Evolutionary conservation across 2,888 invertebrate species (phyloP), one percentile per base, ranked within the genome.

Genomic region (Drosophila tripunctata): DNA sequence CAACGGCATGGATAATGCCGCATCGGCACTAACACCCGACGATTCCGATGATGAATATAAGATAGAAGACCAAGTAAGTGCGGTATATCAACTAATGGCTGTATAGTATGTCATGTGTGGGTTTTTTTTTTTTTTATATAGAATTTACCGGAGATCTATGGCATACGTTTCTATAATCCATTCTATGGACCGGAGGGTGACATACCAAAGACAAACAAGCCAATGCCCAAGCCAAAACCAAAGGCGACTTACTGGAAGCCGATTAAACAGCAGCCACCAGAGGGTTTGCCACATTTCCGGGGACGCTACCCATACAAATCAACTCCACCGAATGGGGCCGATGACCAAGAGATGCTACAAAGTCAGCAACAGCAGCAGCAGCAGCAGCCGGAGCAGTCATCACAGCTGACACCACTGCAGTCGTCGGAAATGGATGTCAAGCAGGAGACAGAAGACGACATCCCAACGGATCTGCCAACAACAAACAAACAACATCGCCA

Each of bases 91-190:
- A n/a, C n/a, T n/a, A n/a, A n/a, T n/a, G n/a, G n/a, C n/a, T 27
- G 15, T 2, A 14, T 27, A 31, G 41, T 22, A 22, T 22, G 1
- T 7, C n/a, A n/a, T 10, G 1, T 15, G 22, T 35, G 3, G n/a
- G n/a, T 27, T 27, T 2, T 27, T 12, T 36, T 12, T n/a, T 1
- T 5, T 0, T 12, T 2, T 19, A 5, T 24, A 24, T 33, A 68
- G 56, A 2, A 6, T 1, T 2, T 41, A 7, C 67, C 67, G 1
- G 0, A 24, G n/a, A 31, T 48, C 12, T 30, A 67, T 27, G 68
- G 68, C n/a, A 38, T 67, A 8, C 56, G 56, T 7, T 62, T 68
- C 17, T 51, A 36, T 2, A 68, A 68, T 44, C 68, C 68, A 0
- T 48, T 47, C 1, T 33, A 45, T 3, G 62, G 38, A 1, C 51